Percentiles rank a stretch among this genome's conserved stretches.
Conservation (phyloP, 2,797 vertebrate genomes). For the Streptopelia turtur region DNA sequence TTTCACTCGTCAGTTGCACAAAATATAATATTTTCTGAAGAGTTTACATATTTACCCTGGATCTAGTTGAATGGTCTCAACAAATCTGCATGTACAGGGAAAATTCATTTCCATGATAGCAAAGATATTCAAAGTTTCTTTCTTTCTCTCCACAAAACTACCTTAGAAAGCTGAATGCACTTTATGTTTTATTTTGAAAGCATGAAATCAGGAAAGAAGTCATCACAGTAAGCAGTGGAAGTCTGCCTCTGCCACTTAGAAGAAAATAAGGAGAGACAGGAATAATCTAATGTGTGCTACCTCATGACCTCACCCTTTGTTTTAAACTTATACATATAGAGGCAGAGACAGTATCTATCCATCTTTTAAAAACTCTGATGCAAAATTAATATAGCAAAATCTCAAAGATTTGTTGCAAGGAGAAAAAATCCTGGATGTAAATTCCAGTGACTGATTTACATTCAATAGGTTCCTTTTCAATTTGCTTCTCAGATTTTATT, state of each 20-base stretch:
- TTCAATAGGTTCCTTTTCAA: neutral
- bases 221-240: neutral
- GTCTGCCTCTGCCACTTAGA: neutral
- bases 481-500: neutral
- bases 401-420: neutral
- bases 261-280: neutral
- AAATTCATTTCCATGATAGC: neutral
- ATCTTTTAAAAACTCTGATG: neutral
- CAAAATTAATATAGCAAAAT: neutral
- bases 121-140: neutral
- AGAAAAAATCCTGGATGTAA: neutral
- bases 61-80: neutral
- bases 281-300: neutral
- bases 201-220: neutral
- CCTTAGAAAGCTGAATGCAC: neutral
- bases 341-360: neutral
- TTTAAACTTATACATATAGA: neutral
- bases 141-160: neutral
- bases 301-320: neutral
- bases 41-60: neutral
- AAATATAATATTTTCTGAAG: neutral
- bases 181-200: constrained; percentile 7
- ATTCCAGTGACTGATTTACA: neutral
- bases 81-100: neutral
- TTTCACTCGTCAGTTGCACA: neutral